Conservation (phyloP, 2,797 vertebrate genomes). For the Characodon lateralis region DNA sequence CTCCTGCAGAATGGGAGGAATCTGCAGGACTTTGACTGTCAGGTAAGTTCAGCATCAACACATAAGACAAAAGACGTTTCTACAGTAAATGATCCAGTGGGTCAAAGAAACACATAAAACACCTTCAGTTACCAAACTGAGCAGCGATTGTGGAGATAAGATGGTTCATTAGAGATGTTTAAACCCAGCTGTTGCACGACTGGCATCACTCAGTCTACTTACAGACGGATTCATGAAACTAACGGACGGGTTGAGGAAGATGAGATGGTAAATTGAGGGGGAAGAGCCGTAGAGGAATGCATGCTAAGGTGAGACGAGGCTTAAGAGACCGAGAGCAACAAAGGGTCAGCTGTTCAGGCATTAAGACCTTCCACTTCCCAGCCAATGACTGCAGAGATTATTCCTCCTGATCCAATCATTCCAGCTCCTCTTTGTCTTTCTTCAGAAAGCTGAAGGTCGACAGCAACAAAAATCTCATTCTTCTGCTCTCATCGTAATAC, state of each 20-base stretch:
- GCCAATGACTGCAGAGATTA: slow-evolving; percentile 49
- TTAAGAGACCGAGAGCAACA: background rate
- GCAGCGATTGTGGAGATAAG: too few relatives aligned
- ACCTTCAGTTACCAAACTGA: too few relatives aligned
- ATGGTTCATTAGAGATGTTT: too few relatives aligned
- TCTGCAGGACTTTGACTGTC: slow-evolving; percentile 94
- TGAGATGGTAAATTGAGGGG: background rate
- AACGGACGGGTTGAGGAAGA: background rate
- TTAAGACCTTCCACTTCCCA: background rate
- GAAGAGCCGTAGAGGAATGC: slow-evolving; percentile 8
- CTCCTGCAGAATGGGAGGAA: slow-evolving; percentile 86
- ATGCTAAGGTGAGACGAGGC: background rate
- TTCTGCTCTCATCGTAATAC: too few relatives aligned
- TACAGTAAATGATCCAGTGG: too few relatives aligned
- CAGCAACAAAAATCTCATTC: background rate
- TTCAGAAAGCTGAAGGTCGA: slow-evolving; percentile 11
- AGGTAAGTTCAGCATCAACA: slow-evolving; percentile 79
- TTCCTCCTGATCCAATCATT: slow-evolving; percentile 27
- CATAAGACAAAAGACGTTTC: background rate
- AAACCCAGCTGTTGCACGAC: too few relatives aligned
- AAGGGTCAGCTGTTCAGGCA: slow-evolving; percentile 15
- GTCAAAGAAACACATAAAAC: too few relatives aligned
- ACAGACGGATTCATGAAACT: too few relatives aligned
- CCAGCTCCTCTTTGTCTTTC: slow-evolving; percentile 5
- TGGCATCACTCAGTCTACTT: too few relatives aligned